A percentile compares a stretch with the other conserved stretches of the same genome.
phyloP scores from a whole-genome alignment of 2,797 vertebrate species.

The Spheniscus humboldti region DNA sequence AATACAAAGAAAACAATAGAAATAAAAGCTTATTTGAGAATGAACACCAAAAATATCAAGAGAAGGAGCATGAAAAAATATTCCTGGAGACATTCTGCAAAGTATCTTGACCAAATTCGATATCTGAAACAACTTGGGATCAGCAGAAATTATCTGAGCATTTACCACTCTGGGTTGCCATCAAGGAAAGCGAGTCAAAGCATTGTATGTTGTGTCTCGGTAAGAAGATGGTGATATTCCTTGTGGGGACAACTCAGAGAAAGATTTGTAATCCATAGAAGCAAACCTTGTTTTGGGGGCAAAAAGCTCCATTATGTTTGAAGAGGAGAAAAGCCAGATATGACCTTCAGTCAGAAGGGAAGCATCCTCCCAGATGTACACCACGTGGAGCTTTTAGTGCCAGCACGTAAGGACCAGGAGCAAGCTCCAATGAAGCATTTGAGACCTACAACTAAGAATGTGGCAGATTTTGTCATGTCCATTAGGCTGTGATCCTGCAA shows the following conservation, averaged over 20 bases:
- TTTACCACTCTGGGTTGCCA: background rate
- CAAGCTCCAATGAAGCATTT: background rate
- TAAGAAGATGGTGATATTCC: background rate
- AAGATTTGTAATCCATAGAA: background rate
- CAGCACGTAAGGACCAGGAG: background rate
- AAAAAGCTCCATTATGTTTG: background rate
- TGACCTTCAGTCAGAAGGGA: background rate
- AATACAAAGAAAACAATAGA: background rate
- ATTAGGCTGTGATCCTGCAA: background rate
- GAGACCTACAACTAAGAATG: background rate
- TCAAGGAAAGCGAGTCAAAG: background rate
- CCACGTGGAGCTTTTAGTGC: background rate
- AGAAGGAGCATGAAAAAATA: background rate
- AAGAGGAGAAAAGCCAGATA: background rate
- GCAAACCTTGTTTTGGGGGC: background rate
- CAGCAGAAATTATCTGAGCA: background rate
- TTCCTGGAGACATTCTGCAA: background rate
- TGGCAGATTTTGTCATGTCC: background rate
- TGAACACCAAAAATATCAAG: background rate
- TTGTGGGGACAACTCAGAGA: background rate
- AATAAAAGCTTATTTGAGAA: background rate
- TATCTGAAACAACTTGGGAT: background rate
- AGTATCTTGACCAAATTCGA: accelerated
- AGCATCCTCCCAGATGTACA: background rate
- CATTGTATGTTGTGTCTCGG: accelerated